A percentile compares a stretch with the other conserved stretches of the same genome.
phyloP scores from a whole-genome alignment of 2,113 vertebrate genomes.

The Bolborhynchus lineola region DNA sequence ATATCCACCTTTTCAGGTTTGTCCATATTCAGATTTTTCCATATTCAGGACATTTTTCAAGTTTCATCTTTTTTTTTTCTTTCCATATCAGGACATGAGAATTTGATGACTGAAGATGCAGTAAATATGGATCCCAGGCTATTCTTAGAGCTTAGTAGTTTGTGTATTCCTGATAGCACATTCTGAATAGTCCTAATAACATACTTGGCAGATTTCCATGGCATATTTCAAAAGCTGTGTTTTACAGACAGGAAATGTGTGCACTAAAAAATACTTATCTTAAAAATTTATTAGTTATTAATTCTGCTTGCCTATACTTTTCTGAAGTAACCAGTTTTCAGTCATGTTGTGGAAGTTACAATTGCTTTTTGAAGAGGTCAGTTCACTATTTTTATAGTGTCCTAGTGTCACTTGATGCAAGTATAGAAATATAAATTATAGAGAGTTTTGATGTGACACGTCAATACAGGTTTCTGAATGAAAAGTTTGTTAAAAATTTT shows the following conservation, averaged over 20 bases:
- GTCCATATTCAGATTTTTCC: background rate
- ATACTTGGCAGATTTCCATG: background rate
- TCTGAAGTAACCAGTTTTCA: background rate
- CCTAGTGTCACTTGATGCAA: background rate
- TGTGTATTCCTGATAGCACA: background rate
- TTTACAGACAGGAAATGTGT: background rate
- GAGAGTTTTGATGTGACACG: background rate
- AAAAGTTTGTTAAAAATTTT: background rate
- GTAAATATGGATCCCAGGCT: background rate
- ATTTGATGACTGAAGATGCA: background rate
- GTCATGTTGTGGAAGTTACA: background rate
- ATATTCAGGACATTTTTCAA: background rate
- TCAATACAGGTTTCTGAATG: background rate
- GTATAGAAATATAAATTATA: background rate
- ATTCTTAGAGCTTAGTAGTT: background rate
- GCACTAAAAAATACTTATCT: background rate
- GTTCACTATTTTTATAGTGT: background rate
- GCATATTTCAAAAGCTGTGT: background rate
- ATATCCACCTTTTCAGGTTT: background rate
- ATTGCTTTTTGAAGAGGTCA: background rate
- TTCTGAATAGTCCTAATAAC: background rate
- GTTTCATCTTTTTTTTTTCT: background rate
- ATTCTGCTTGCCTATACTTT: background rate
- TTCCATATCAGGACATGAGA: background rate
- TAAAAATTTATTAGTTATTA: background rate